Evolutionary conservation across 1,140 invertebrate genomes (phyloP).

Genomic region (Drosophila sturtevanti): DNA sequence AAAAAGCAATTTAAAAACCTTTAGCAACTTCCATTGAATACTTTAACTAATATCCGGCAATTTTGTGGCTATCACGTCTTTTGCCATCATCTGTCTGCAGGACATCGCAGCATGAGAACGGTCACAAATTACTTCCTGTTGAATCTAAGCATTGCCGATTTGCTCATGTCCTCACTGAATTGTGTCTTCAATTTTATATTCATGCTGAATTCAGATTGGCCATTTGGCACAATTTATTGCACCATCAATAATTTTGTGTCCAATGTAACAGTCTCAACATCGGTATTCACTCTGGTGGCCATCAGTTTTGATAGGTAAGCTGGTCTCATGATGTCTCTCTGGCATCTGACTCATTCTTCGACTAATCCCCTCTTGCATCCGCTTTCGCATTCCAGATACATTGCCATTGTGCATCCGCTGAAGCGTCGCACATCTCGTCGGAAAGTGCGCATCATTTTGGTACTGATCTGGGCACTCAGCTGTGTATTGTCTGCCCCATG

Average conservation of each 20-base stretch:
- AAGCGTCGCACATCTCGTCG: slow-evolving; percentile 91
- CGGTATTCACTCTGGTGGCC: slow-evolving; percentile 94
- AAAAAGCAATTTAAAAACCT: slow-evolving; percentile 27
- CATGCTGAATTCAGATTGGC: slow-evolving; percentile 92
- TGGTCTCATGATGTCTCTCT: background rate
- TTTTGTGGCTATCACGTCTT: slow-evolving; percentile 46
- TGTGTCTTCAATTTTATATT: slow-evolving; percentile 97
- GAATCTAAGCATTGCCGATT: slow-evolving; percentile 96
- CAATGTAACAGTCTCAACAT: slow-evolving; percentile 93
- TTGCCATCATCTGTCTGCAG: slow-evolving; percentile 76
- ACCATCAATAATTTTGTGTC: slow-evolving; percentile 95
- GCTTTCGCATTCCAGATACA: slow-evolving; percentile 88
- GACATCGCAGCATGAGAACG: slow-evolving; percentile 94
- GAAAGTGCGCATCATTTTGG: slow-evolving; percentile 89
- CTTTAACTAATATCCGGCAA: slow-evolving; percentile 42
- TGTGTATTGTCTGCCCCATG: slow-evolving; percentile 91
- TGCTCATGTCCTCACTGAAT: slow-evolving; percentile 95
- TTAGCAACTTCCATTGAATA: background rate
- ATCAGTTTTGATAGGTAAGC: slow-evolving; percentile 92
- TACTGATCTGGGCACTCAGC: slow-evolving; percentile 92
- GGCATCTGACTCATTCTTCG: no score
- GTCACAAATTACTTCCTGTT: slow-evolving; percentile 98
- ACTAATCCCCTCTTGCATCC: slow-evolving; percentile 9
- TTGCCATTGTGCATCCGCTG: slow-evolving; percentile 95
- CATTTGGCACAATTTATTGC: slow-evolving; percentile 93